These are phyloP conservation scores for Microdon myrmicae DNA, from an alignment of 2,888 invertebrate species.

Conservation along the genomic window DNA sequence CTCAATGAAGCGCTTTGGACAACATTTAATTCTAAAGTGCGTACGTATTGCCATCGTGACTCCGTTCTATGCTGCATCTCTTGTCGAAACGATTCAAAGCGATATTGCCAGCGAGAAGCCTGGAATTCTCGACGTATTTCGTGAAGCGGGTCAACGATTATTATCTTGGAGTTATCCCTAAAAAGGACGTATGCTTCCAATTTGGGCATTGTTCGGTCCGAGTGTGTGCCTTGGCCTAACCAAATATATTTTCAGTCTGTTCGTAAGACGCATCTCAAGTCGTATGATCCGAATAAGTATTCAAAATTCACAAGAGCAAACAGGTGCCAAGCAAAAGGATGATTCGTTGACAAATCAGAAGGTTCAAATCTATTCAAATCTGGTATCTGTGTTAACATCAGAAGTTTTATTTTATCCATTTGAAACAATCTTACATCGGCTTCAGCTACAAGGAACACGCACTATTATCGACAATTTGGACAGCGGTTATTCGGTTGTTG, in stretches of 20 bases:
- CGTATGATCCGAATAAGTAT: constrained; percentile 65
- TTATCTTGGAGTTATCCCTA: constrained; percentile 84
- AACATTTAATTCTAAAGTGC: constrained; percentile 89
- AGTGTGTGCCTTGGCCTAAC: constrained; percentile 85
- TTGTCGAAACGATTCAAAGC: constrained; percentile 96
- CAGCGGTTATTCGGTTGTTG: constrained; percentile 89
- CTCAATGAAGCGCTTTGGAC: constrained; percentile 81
- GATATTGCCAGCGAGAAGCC: constrained; percentile 97
- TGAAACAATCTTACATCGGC: constrained; percentile 91
- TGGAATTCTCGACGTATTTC: constrained; percentile 91
- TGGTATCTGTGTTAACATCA: constrained; percentile 83
- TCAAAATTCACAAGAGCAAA: constrained; percentile 59
- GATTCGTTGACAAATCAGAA: constrained; percentile 69
- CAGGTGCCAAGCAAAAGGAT: constrained; percentile 62
- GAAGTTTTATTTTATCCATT: constrained; percentile 93
- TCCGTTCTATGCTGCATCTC: constrained; percentile 92
- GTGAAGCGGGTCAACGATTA: constrained; percentile 88
- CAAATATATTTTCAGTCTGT: constrained; percentile 78
- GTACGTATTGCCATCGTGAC: constrained; percentile 85
- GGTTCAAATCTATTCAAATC: constrained; percentile 83
- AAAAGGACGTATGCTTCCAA: constrained; percentile 88
- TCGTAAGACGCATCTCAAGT: constrained; percentile 70
- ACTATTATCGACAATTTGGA: constrained; percentile 98
- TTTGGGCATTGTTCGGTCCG: constrained; percentile 91
- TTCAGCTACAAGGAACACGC: constrained; percentile 91